Evolutionary conservation across 1,140 invertebrate genomes (phyloP).

Genomic region (Saxidomus purpurata): DNA sequence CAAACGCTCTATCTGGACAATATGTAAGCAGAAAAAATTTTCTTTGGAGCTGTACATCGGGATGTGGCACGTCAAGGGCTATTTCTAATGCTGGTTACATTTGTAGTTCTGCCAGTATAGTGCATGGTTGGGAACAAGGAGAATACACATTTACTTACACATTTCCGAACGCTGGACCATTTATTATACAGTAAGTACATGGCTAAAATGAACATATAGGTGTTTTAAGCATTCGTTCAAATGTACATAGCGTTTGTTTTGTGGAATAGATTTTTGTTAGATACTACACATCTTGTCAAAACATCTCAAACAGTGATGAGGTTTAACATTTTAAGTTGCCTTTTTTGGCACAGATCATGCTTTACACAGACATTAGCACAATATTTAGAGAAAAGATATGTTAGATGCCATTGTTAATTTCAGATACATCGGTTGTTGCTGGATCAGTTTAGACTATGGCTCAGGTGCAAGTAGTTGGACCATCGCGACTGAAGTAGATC

Average conservation of each 20-base stretch:
- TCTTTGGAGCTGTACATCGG: background rate
- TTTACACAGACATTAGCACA: no score
- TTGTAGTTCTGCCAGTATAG: background rate
- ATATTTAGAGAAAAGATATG: no score
- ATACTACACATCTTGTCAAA: no score
- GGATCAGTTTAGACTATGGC: conserved; percentile 13
- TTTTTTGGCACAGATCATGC: no score
- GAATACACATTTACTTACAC: conserved; percentile 35
- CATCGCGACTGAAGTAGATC: background rate
- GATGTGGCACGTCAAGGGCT: background rate
- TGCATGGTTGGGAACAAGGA: conserved; percentile 16
- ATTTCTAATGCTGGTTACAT: background rate
- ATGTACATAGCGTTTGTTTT: no score
- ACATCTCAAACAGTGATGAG: no score
- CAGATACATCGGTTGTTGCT: background rate
- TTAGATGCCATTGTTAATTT: background rate
- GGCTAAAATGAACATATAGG: no score
- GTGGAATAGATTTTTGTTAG: no score
- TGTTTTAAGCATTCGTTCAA: no score
- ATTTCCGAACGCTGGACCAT: background rate
- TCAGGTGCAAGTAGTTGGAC: background rate
- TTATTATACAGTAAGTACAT: conserved; percentile 5
- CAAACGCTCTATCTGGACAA: background rate
- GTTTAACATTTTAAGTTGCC: no score
- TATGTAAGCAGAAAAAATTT: background rate